Base-by-base conservation (phyloP, 2,888 invertebrate genomes). In the Scelioninae gen. 1 region DNA sequence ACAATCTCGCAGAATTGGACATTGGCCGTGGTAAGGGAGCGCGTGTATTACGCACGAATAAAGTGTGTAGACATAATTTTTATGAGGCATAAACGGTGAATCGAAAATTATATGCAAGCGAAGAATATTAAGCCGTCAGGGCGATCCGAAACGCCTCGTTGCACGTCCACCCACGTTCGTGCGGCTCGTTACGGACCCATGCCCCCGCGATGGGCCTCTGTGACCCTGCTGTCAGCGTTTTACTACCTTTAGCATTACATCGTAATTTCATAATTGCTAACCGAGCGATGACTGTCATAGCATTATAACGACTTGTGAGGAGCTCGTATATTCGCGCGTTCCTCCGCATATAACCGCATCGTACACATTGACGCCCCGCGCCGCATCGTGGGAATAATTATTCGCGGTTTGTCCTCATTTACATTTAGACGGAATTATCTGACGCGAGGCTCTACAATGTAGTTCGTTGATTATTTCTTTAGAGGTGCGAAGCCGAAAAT, bases 41-140 rank as follows among this genome's bases (percentile, higher is more conserved):
- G 63, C 69, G 75, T 76, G 76, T 23, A 81, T 75, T 76, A 69
- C 75, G 65, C 80, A 40, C 51, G 60, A 56, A 49, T 75, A 81
- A 81, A 75, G 60, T 38, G 65, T 82, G 82, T 82, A 82, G 76
- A 82, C 76, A 82, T 82, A 71, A 84, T 84, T 84, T 84, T 84
- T 85, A 86, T 86, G 76, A 69, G 86, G 84, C 84, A 85, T 82
- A 86, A 86, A 86, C 84, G 83, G 83, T 82, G 82, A 78, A 78
- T 72, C 82, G 74, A 74, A 76, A 79, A 83, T 75, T 79, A 79
- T 76, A 83, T 62, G 83, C 79, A 71, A 79, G 83, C 85, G 75
- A 86, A 88, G 89, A 87, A 89, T 90, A 90, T 91, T 90, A 90
- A 89, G 89, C 87, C 89, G 89, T 91, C 90, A 90, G 80, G 76